phyloP scores from a whole-genome alignment of 2,113 vertebrate genomes.

The Pimephales promelas region DNA sequence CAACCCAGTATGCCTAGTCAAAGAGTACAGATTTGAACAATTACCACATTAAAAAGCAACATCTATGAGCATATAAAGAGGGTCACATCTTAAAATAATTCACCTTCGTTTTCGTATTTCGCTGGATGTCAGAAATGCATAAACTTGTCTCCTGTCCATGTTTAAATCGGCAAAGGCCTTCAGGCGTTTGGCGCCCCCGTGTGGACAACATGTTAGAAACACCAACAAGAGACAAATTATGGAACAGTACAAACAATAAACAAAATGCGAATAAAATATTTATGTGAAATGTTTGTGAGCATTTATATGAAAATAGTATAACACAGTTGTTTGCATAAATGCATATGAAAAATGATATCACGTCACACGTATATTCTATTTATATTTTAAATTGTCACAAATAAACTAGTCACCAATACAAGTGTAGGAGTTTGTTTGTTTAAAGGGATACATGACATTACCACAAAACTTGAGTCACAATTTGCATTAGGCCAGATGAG shows the following conservation, averaged over 20 bases:
- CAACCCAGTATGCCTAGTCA: background rate
- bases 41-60: background rate
- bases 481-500: too few species aligned
- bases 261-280: background rate
- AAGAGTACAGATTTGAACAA: background rate
- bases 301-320: background rate
- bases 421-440: too few species aligned
- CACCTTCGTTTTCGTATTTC: background rate
- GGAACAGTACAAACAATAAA: background rate
- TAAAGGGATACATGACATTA: background rate
- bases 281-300: background rate
- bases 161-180: background rate
- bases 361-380: background rate
- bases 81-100: background rate
- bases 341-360: background rate
- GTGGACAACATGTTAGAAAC: background rate
- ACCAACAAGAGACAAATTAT: background rate
- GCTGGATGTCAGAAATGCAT: background rate
- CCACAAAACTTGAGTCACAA: too few species aligned
- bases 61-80: background rate
- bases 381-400: background rate
- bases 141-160: background rate
- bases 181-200: background rate
- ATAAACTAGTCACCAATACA: background rate
- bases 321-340: background rate